Evolutionary conservation across 2,888 invertebrate species (phyloP), one percentile per base, ranked within the genome.

Genomic region (Pheosia gnoma): DNA sequence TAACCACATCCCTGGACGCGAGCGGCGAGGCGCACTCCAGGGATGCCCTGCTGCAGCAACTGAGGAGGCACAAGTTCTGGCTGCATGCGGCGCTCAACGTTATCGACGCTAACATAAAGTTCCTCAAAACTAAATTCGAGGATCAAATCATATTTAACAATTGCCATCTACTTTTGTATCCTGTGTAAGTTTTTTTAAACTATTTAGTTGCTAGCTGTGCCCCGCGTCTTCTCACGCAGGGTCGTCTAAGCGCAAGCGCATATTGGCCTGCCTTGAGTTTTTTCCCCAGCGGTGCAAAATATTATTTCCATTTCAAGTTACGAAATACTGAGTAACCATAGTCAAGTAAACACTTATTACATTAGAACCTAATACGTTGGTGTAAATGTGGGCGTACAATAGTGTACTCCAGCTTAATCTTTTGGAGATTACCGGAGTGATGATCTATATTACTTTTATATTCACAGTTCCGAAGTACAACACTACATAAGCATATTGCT

Each of bases 101-200:
- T 25, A 94, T 96, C 4, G 89, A 95, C 61, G 92, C 94, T 43
- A 95, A 95, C 59, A 91, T 95, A 57, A 83, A 93, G 39, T 95
- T 90, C 79, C 82, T 97, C 39, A 86, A 90, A 58, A 82, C 87
- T 53, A 79, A 86, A 4, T 97, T 96, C 75, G 73, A 84, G 0
- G 83, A 87, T 59, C 77, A 90, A 5, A 94, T 95, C 47, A 95
- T 97, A 69, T 89, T 90, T 47, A 83, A 91, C 39, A 95, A 95
- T 75, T 89, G 96, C 59, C 95, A 95, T 63, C 82, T 97, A 43
- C 83, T 97, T 7, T 83, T 97, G 13, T 97, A 97, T 89, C 95
- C 96, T 7, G 88, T 91, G 96, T 96, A 88, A 94, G 94, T 85
- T 3, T 52, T 11, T 25, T 25, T 2, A 25, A 25, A 25, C 25